Evolutionary conservation across 2,113 vertebrate species (phyloP).

Genomic region (Parotia lawesii): DNA sequence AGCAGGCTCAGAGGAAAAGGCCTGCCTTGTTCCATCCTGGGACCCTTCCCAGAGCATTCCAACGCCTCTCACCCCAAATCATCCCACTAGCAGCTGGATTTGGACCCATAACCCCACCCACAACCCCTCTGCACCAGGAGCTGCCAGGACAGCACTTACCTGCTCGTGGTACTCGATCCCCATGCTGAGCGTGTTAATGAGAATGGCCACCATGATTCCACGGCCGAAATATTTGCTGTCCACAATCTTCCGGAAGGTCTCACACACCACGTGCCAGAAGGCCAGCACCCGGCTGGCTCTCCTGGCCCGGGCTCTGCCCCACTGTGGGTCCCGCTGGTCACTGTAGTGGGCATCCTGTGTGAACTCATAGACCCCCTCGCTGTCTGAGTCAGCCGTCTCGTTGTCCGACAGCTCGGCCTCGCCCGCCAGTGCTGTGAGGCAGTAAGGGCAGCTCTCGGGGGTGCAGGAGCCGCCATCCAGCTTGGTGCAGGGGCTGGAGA

Average conservation of each 20-base stretch:
- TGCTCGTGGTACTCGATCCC: constrained; percentile 97
- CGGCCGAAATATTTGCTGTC: constrained; percentile 98
- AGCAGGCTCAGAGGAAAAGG: neutral
- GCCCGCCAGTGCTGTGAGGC: constrained; percentile 72
- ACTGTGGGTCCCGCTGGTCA: constrained; percentile 79
- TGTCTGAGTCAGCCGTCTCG: constrained; percentile 85
- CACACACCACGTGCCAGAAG: constrained; percentile 90
- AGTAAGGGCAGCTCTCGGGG: constrained; percentile 89
- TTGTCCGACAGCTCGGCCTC: constrained; percentile 79
- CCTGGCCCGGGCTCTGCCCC: constrained; percentile 59
- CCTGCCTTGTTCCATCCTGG: neutral
- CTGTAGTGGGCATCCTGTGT: constrained; percentile 86
- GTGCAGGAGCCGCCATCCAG: constrained; percentile 79
- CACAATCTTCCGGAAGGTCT: constrained; percentile 94
- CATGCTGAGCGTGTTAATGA: constrained; percentile 98
- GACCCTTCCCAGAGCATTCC: neutral
- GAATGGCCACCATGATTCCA: constrained; percentile 98
- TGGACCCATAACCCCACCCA: accelerated
- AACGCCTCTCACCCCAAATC: neutral
- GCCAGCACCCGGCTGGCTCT: constrained; percentile 69
- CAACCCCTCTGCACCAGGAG: accelerated
- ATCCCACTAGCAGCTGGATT: accelerated
- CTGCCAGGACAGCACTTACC: constrained; percentile 63
- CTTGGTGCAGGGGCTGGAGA: constrained; percentile 82
- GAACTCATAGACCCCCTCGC: constrained; percentile 90